Base-by-base conservation (phyloP, 2,888 invertebrate genomes). In the Rhopalosiphum nymphaeae region DNA sequence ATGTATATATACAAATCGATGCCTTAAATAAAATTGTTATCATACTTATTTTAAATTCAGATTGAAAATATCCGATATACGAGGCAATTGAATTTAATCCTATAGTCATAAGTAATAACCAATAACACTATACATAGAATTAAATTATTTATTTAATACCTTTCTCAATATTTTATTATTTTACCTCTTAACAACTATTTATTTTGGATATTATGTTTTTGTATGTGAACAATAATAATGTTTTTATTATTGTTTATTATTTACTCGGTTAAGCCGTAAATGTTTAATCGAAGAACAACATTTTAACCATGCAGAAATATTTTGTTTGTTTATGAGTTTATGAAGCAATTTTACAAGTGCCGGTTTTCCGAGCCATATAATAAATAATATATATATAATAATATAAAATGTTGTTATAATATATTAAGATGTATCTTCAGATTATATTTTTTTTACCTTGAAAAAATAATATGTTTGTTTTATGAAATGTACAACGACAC, bases 261-360 rank as follows among this genome's bases (percentile, higher is more conserved):
- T 78, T 36, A 78, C 78, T 36, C 21, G 21, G 36, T 21, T 16
- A 1, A 67, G 16, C n/a, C n/a, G 67, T 53, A 67, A 67, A 67
- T 16, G n/a, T 67, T 67, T 25, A 78, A 78, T 78, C 78, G 78
- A 78, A 78, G 36, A 78, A 78, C 36, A 78, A 78, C 78, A 78
- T 78, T 78, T 78, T 42, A 21, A 78, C 78, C 36, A 2, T 21
- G 21, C 78, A 42, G 21, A 36, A 78, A 78, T 78, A 78, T 78
- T 36, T 78, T 78, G 78, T 78, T 78, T 78, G 78, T 78, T 78
- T 78, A 78, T 78, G 78, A 21, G 78, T 78, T 78, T 78, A 78
- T 78, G 78, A 21, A 36, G 36, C 36, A 36, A 42, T 78, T 78
- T 67, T 67, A 67, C 78, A 78, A 78, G 78, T 78, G 78, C 78